Percentiles rank a stretch among this genome's conserved stretches.
Evolutionary conservation across 2,888 invertebrate genomes (phyloP).

Genomic region (Patella depressa): DNA sequence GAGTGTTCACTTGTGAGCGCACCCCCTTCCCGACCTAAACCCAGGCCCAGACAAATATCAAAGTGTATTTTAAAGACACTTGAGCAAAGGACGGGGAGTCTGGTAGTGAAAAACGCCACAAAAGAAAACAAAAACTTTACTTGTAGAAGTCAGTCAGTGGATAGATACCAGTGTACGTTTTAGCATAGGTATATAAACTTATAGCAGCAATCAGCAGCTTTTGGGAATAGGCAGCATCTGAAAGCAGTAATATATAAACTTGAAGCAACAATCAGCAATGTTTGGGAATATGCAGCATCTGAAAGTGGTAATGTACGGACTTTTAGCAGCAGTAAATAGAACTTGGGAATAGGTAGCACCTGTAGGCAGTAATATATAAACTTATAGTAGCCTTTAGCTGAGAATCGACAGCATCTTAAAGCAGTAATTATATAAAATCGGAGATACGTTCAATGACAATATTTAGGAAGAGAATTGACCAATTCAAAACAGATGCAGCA

Average conservation of each 20-base stretch:
- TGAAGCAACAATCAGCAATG: background rate
- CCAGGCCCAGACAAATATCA: no score
- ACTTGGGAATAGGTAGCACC: conserved; percentile 29
- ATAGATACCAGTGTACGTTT: background rate
- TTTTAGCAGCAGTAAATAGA: conserved; percentile 27
- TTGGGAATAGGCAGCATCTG: conserved; percentile 32
- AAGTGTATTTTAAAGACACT: no score
- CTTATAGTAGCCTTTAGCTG: background rate
- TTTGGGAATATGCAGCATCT: no score
- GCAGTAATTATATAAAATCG: background rate
- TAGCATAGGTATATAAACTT: background rate
- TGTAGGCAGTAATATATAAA: conserved; percentile 22
- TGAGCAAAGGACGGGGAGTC: no score
- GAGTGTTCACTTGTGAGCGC: no score
- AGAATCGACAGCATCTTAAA: no score
- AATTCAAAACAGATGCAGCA: no score
- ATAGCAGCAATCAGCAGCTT: conserved; percentile 15
- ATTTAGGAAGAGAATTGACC: no score
- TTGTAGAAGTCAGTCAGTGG: background rate
- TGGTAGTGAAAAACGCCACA: no score
- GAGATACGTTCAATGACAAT: background rate
- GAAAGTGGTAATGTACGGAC: background rate
- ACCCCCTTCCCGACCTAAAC: no score
- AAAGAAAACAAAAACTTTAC: background rate
- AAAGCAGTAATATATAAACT: background rate